Base-by-base conservation (phyloP, 2,113 vertebrate species). In the Tragelaphus buxtoni region DNA sequence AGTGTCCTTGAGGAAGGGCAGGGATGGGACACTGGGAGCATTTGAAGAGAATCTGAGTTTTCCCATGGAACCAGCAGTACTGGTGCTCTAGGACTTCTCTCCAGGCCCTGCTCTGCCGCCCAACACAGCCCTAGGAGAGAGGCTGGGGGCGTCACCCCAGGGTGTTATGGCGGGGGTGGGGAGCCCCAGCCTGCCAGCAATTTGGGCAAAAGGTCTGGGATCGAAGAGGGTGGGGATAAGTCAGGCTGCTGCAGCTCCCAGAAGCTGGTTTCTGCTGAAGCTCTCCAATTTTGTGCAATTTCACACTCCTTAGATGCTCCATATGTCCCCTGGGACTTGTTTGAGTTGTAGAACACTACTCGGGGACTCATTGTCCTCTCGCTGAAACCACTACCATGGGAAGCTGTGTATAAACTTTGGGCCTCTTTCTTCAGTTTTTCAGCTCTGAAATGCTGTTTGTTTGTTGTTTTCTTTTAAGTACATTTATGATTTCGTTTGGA, bases 311-410 rank as follows among this genome's bases (percentile, higher is more conserved):
- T 24, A 18, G 28, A 14, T 65, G 39, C 56, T 20, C 13, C 18
- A 5, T 16, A 0, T 26, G 17, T 65, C 83, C 56, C 79, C 12
- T 10, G 90, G 53, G 82, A 82, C 90, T 93, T 93, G 94, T 89
- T 72, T 79, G 22, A 60, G 39, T 56, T 82, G 58, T 61, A 85
- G 51, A 92, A 95, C 14, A 49, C 5, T 45, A 95, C 88, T 88
- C 53, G 49, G 94, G 92, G 93, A 96, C 97, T 98, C 84, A 97
- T 88, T 97, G 97, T 95, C 56, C 69, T 97, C 72, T 80, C 9
- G 1, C 83, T 97, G 87, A 84, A 87, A 90, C 35, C 61, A 93
- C 69, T 94, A 80, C 96, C 93, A 0, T 1, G 94, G 92, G 95
- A 98, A 97, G 94, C 56, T 49, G 16, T 69, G 11, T 58, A 74